A percentile compares a stretch with the other conserved stretches of the same genome.
These are phyloP conservation scores for Gari tellinella DNA, from an alignment of 2,888 invertebrate species.

Conservation along the genomic window DNA sequence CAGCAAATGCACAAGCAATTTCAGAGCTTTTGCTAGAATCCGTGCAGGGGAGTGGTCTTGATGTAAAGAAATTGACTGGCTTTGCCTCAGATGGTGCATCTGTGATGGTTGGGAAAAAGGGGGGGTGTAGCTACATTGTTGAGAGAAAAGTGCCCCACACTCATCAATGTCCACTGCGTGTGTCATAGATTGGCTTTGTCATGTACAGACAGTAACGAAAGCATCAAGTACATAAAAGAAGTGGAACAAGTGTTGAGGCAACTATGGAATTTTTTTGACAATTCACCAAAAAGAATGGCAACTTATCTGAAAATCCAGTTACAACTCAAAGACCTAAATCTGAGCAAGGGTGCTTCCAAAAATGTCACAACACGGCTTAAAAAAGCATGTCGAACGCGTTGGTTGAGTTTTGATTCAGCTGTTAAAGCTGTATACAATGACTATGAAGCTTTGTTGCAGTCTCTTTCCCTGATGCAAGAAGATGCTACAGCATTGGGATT, in stretches of 20 bases:
- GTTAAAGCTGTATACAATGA: conserved; percentile 37
- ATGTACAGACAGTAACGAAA: conserved; percentile 38
- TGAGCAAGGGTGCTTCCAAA: conserved; percentile 16
- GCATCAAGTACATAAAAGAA: conserved; percentile 44
- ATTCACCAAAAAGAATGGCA: conserved; percentile 52
- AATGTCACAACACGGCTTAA: conserved; percentile 26
- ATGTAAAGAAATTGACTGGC: conserved; percentile 19
- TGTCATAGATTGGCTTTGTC: conserved; percentile 54
- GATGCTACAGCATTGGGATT: conserved; percentile 38
- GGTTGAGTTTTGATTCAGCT: conserved; percentile 57
- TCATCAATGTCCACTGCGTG: conserved; percentile 54
- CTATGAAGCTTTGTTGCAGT: conserved; percentile 33
- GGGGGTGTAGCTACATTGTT: conserved; percentile 41
- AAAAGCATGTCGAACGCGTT: conserved; percentile 43
- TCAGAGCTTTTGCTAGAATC: background rate
- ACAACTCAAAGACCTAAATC: conserved; percentile 21
- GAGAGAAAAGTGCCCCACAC: conserved; percentile 14
- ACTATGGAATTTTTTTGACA: conserved; percentile 56
- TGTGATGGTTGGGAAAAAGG: conserved; percentile 43
- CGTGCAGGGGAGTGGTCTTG: conserved; percentile 9
- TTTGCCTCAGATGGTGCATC: conserved; percentile 46
- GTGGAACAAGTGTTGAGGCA: conserved; percentile 40
- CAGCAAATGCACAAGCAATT: conserved; percentile 38
- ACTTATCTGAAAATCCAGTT: conserved; percentile 43
- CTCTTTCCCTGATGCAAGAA: conserved; percentile 12